phyloP scores from a whole-genome alignment of 2,888 invertebrate genomes.

The Panopea generosa region DNA sequence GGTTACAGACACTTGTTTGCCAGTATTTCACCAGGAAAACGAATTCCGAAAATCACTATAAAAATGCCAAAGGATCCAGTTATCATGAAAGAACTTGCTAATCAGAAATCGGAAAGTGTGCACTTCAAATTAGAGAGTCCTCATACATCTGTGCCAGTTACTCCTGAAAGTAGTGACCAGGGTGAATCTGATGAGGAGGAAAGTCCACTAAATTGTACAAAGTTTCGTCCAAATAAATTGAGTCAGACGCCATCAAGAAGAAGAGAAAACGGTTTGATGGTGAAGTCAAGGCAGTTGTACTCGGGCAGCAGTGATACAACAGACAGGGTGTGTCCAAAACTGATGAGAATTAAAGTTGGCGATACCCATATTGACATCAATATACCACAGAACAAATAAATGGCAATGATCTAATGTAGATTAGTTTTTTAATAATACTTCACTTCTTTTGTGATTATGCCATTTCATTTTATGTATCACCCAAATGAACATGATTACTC shows the following conservation, averaged over 20 bases:
- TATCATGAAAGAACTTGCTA: slow-evolving; percentile 65
- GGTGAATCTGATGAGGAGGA: slow-evolving; percentile 61
- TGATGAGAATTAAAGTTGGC: slow-evolving; percentile 60
- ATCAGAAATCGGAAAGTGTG: slow-evolving; percentile 59
- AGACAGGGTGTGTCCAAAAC: slow-evolving; percentile 39
- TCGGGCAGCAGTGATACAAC: not conserved
- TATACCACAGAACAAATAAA: slow-evolving; percentile 44
- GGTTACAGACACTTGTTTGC: slow-evolving; percentile 44
- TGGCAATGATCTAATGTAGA: too few relatives aligned
- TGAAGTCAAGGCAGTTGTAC: slow-evolving; percentile 18
- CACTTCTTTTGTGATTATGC: too few relatives aligned
- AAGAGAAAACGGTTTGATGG: not conserved
- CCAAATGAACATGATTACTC: too few relatives aligned
- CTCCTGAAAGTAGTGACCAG: slow-evolving; percentile 54
- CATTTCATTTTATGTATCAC: too few relatives aligned
- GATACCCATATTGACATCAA: slow-evolving; percentile 56
- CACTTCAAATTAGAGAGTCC: slow-evolving; percentile 64
- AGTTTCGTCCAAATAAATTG: slow-evolving; percentile 44
- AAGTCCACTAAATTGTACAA: slow-evolving; percentile 59
- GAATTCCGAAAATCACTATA: slow-evolving; percentile 72
- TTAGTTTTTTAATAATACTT: too few relatives aligned
- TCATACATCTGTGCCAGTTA: slow-evolving; percentile 38
- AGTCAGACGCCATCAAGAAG: slow-evolving; percentile 3
- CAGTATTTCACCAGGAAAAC: slow-evolving; percentile 49
- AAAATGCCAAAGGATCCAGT: slow-evolving; percentile 72